Evolutionary conservation across 2,888 invertebrate genomes (phyloP).

Genomic region (Dryobotodes eremita): DNA sequence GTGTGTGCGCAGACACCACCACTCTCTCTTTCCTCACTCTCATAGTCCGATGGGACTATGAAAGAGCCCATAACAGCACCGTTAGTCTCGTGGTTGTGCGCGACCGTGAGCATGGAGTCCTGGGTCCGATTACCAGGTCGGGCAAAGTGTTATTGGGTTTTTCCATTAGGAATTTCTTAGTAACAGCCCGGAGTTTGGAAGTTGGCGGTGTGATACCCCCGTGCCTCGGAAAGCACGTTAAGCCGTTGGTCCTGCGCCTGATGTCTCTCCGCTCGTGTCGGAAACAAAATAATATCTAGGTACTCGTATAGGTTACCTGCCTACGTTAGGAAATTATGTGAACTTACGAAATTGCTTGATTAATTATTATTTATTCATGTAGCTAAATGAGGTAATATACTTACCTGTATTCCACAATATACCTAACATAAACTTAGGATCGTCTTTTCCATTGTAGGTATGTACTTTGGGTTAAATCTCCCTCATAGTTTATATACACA

Average conservation of each 20-base stretch:
- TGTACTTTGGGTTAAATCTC: constrained; percentile 21
- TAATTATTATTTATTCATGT: neutral
- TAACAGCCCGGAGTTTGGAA: too few relatives aligned
- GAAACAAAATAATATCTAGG: neutral
- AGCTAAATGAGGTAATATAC: neutral
- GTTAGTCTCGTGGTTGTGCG: too few relatives aligned
- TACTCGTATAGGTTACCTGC: neutral
- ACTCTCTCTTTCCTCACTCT: too few relatives aligned
- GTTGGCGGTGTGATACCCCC: too few relatives aligned
- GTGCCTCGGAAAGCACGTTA: too few relatives aligned
- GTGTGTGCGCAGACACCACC: too few relatives aligned
- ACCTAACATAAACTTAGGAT: constrained; percentile 5
- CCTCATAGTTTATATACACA: constrained; percentile 36
- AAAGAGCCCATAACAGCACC: too few relatives aligned
- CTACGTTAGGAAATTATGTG: neutral
- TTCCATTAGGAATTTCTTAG: neutral
- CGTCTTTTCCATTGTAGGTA: constrained; percentile 7
- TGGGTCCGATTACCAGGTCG: neutral
- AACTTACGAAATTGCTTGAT: neutral
- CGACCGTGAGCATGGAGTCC: too few relatives aligned
- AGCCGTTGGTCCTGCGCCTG: too few relatives aligned
- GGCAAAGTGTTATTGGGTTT: neutral
- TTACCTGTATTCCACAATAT: neutral
- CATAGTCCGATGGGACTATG: too few relatives aligned
- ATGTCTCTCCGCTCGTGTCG: too few relatives aligned